Percentiles rank a stretch among this genome's conserved stretches.
Evolutionary conservation across 2,888 invertebrate species (phyloP).

Genomic region (Nyleta sp.): DNA sequence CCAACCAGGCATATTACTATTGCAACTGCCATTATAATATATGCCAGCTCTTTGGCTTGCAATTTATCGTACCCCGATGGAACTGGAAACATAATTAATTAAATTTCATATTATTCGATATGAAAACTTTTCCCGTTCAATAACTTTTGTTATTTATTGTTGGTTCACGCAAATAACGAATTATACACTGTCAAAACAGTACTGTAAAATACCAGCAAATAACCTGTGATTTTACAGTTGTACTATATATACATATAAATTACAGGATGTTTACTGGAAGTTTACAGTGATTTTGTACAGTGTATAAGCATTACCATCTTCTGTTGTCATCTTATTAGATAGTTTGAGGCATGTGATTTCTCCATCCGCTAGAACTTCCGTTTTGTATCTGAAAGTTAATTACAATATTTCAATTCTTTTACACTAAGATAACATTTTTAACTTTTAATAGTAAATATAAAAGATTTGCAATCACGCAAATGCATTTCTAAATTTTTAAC

Average conservation of each 20-base stretch:
- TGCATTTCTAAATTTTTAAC: too few species aligned
- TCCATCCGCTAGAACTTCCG: constrained; percentile 45
- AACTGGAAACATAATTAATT: constrained; percentile 53
- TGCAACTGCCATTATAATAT: constrained; percentile 37
- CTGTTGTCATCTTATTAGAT: constrained; percentile 17
- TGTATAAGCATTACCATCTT: constrained; percentile 38
- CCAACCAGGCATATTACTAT: constrained; percentile 5
- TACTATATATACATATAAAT: too few species aligned
- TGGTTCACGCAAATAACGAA: constrained; percentile 15
- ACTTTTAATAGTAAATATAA: too few species aligned
- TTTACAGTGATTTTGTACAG: too few species aligned
- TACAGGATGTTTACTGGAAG: too few species aligned
- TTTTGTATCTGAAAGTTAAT: constrained; percentile 41
- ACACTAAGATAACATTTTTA: too few species aligned
- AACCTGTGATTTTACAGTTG: too few species aligned
- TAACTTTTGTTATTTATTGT: constrained; percentile 15
- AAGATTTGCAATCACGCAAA: too few species aligned
- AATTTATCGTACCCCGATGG: constrained; percentile 38
- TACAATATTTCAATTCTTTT: not conserved
- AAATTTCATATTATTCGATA: constrained; percentile 16
- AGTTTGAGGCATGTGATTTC: constrained; percentile 49
- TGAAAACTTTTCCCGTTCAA: constrained; percentile 5
- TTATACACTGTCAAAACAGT: too few species aligned
- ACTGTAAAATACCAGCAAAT: too few species aligned
- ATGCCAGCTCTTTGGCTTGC: constrained; percentile 11